Evolutionary conservation across 1,140 invertebrate species (phyloP).

Genomic region (Drosophila ercepeae): DNA sequence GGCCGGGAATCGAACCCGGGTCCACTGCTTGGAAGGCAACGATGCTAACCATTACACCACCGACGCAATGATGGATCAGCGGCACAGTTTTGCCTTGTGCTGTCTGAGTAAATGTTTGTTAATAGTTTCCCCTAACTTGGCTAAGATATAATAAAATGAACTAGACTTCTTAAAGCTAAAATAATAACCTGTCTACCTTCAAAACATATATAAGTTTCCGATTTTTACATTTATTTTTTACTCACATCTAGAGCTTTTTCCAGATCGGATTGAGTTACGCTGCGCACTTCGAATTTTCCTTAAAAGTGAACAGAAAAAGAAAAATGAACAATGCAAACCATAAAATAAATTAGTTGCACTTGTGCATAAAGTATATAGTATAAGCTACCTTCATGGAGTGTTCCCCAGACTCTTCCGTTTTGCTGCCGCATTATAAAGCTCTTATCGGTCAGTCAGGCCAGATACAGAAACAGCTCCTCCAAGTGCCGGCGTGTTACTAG

Average conservation of each 20-base stretch:
- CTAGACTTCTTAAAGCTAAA: too few relatives aligned
- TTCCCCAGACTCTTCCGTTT: conserved; percentile 60
- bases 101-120: not conserved
- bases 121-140: not conserved
- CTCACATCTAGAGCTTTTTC: conserved; percentile 75
- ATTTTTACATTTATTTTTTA: conserved; percentile 10
- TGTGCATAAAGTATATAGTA: conserved; percentile 15
- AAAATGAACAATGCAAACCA: not conserved
- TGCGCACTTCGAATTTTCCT: conserved; percentile 66
- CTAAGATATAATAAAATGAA: not conserved
- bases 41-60: conserved; percentile 95
- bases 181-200: not conserved
- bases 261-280: conserved; percentile 52
- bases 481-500: conserved; percentile 31
- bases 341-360: not conserved
- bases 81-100: conserved; percentile 28
- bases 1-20: conserved; percentile 93
- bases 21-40: conserved; percentile 94
- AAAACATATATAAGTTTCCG: not conserved
- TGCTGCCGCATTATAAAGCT: conserved; percentile 40
- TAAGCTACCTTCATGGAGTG: conserved; percentile 57
- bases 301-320: not conserved
- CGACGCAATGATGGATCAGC: conserved; percentile 53
- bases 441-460: conserved; percentile 40
- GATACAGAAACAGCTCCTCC: not conserved